Base-by-base conservation (phyloP, 2,888 invertebrate genomes). In the Eristalinus aeneus region DNA sequence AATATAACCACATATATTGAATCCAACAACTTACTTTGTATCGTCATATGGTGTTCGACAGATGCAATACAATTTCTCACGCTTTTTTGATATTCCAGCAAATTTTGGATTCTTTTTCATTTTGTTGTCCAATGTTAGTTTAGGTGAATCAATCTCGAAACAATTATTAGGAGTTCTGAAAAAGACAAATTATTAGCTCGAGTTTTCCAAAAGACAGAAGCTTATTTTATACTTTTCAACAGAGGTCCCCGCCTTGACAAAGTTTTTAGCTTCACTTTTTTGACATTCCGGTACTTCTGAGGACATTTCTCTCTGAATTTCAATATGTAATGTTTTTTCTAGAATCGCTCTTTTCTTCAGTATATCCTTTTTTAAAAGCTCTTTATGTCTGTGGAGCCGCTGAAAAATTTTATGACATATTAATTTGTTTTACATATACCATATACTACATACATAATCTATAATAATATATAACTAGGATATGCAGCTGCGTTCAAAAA, bases 21-120 rank as follows among this genome's bases (percentile, higher is more conserved):
- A 27, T 3, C 2, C 2, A 27, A 5, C 16, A 8, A 73, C 94
- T 93, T 91, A 97, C 97, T 98, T 98, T 16, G 97, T 96, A 90
- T 97, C 97, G 92, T 99, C 98, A 91, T 99, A 99, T 3, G 98
- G 98, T 58, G 97, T 98, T 90, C 97, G 95, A 91, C 99, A 99
- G 72, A 98, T 93, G 91, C 99, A 99, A 90, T 98, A 96, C 1
- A 98, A 94, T 90, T 97, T 97, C 89, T 97, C 97, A 89, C 96
- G 96, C 90, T 95, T 92, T 73, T 90, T 95, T 64, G 88, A 83
- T 54, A 89, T 23, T n/a, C 76, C 73, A 8, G 86, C 71, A 23
- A 73, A 81, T 9, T 81, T 86, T 0, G 80, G 63, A 77, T 83
- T 22, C 88, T 88, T 72, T 22, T 71, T 86, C 3, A 31, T 20